Conservation (phyloP, 2,113 vertebrate genomes). For the Rhea americana region DNA sequence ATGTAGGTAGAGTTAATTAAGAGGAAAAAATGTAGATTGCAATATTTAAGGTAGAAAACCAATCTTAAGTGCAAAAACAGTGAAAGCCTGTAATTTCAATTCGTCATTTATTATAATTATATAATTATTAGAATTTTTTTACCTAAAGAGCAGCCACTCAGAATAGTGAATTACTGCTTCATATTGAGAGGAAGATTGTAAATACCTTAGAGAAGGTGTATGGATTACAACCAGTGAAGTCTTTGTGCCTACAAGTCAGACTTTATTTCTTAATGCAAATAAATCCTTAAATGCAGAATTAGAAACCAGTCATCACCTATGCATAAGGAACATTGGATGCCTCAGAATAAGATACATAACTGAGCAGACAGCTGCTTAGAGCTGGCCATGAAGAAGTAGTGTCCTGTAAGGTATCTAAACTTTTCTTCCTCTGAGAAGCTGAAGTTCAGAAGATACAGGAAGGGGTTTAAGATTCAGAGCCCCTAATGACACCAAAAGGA, state of each 20-base stretch:
- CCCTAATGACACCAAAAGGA: background rate
- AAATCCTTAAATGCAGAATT: background rate
- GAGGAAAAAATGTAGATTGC: background rate
- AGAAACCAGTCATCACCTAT: background rate
- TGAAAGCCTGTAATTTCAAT: background rate
- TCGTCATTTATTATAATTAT: background rate
- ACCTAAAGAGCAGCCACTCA: background rate
- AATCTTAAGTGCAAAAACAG: too few relatives aligned
- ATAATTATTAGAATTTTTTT: too few relatives aligned
- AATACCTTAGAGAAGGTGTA: background rate
- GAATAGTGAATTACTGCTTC: constrained; percentile 29
- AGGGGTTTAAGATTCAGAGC: background rate
- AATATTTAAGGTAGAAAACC: background rate
- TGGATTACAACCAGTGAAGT: background rate
- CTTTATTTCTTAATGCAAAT: background rate
- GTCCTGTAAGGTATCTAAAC: background rate
- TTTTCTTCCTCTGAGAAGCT: background rate
- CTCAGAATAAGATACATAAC: background rate
- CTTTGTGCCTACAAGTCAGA: background rate
- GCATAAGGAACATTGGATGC: background rate
- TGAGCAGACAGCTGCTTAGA: background rate
- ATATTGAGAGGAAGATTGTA: constrained; percentile 17
- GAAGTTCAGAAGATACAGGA: background rate
- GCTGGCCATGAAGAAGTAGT: background rate
- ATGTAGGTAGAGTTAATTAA: background rate